Percentiles rank a stretch among this genome's conserved stretches.
Conservation (phyloP, 2,888 invertebrate species). For the Meiosimyza decipiens region DNA sequence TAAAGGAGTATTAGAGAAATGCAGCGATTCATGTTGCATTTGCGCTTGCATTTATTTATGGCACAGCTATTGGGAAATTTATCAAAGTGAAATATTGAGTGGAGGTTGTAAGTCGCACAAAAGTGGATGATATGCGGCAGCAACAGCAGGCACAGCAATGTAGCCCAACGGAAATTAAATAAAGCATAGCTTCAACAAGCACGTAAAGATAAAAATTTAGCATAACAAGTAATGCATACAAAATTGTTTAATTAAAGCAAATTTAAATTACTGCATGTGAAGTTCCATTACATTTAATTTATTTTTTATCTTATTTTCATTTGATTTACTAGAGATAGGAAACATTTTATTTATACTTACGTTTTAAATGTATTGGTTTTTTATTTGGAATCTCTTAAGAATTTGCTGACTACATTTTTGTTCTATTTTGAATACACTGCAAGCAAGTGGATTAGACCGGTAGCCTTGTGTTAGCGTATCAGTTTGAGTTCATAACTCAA, state of each 20-base stretch:
- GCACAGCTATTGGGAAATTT: constrained; percentile 48
- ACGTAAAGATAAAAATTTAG: no score
- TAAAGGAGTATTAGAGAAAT: constrained; percentile 3
- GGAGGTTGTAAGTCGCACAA: constrained; percentile 32
- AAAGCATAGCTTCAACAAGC: no score
- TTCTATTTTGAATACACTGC: no score
- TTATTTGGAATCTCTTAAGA: no score
- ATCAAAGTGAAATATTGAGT: constrained; percentile 51
- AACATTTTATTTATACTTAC: not conserved
- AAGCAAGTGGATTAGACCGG: no score
- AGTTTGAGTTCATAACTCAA: no score
- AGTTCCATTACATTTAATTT: constrained; percentile 15
- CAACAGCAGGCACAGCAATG: constrained; percentile 10
- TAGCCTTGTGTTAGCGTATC: no score
- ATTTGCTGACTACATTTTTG: no score
- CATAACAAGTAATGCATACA: constrained; percentile 19
- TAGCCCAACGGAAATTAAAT: no score
- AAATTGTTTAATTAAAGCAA: constrained; percentile 36
- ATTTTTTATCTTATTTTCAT: not conserved
- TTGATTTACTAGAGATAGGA: not conserved
- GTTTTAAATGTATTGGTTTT: no score
- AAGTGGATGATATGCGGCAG: constrained; percentile 15
- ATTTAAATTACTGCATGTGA: constrained; percentile 27
- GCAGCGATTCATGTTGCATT: constrained; percentile 29
- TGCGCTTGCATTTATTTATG: constrained; percentile 49